phyloP scores from a whole-genome alignment of 2,113 vertebrate species.

The Menidia beryllina region DNA sequence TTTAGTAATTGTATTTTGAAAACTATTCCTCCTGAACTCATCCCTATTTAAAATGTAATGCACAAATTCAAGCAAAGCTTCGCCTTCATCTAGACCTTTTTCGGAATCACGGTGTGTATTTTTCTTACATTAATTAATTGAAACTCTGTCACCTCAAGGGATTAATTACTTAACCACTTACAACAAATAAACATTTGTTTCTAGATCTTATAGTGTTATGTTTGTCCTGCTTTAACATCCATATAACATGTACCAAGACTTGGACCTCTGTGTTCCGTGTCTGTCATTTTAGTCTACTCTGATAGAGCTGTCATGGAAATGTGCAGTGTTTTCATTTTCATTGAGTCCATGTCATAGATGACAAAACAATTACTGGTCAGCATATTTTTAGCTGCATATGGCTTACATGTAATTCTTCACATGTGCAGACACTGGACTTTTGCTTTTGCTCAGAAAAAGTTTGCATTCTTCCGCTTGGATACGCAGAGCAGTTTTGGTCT shows the following conservation, averaged over 20 bases:
- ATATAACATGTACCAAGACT: too few relatives aligned
- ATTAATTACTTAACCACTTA: conserved; percentile 43
- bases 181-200: conserved; percentile 69
- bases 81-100: conserved; percentile 20
- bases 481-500: background rate
- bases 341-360: conserved; percentile 2
- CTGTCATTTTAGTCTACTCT: conserved; percentile 33
- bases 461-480: background rate
- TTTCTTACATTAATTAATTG: conserved; percentile 26
- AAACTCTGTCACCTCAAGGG: conserved; percentile 33
- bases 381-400: background rate
- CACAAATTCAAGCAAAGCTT: conserved; percentile 7
- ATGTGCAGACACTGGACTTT: background rate
- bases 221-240: conserved; percentile 56
- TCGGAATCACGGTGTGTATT: too few relatives aligned
- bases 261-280: background rate
- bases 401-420: background rate
- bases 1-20: conserved; percentile 15
- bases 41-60: background rate
- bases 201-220: conserved; percentile 32
- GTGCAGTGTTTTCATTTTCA: conserved; percentile 25
- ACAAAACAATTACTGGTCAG: background rate
- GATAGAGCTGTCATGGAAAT: conserved; percentile 46
- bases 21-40: background rate
- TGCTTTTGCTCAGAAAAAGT: background rate